phyloP scores from a whole-genome alignment of 2,113 vertebrate species.

The Plestiodon gilberti region DNA sequence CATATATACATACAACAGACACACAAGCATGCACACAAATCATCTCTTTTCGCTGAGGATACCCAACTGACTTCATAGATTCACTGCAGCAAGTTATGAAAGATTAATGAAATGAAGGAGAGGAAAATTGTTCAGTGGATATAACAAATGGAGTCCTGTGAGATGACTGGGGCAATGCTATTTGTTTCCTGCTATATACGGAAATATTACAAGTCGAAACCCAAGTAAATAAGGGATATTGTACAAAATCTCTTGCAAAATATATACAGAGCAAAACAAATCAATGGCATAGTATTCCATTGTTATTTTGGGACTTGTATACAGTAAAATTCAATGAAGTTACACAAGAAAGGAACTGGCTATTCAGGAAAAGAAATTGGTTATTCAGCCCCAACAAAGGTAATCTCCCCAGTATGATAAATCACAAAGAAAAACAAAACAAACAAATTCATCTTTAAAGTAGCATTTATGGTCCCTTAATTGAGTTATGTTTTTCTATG shows the following conservation, averaged over 20 bases:
- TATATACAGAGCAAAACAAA: not conserved
- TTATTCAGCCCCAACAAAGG: not conserved
- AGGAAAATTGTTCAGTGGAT: not conserved
- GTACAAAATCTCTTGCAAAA: not conserved
- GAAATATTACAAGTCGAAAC: not conserved
- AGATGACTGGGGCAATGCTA: not conserved
- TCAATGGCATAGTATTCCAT: not conserved
- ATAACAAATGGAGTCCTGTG: not conserved
- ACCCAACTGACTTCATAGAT: constrained; percentile 20
- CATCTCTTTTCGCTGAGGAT: not conserved
- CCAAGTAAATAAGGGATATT: constrained; percentile 1
- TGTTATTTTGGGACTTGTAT: not conserved
- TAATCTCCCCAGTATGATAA: not conserved
- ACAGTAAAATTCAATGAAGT: not conserved
- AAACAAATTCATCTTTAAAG: not conserved
- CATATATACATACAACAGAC: not conserved
- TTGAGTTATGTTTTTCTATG: not conserved
- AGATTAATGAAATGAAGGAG: constrained; percentile 27
- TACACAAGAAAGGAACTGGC: not conserved
- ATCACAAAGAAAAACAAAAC: not conserved
- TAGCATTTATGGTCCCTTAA: not conserved
- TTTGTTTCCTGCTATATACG: not conserved
- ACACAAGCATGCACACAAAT: not conserved
- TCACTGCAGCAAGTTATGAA: not conserved
- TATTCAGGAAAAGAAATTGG: not conserved